phyloP scores from a whole-genome alignment of 2,888 invertebrate genomes.

The Parascotia fuliginaria region DNA sequence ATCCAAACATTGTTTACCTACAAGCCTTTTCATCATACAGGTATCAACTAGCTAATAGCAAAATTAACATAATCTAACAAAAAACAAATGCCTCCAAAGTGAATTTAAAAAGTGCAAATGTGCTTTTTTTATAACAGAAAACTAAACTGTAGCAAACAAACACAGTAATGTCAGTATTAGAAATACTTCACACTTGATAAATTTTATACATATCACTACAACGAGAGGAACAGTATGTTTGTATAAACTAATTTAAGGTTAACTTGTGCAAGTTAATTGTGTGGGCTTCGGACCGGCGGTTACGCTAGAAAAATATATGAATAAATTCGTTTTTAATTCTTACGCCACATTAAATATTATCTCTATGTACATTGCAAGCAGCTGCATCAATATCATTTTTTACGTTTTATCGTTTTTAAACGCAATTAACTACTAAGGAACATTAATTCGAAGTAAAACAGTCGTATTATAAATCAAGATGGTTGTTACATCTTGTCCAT shows the following conservation, averaged over 20 bases:
- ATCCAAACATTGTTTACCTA: slow-evolving; percentile 15
- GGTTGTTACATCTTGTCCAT: neutral
- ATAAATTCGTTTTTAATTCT: slow-evolving; percentile 47
- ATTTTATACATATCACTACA: slow-evolving; percentile 42
- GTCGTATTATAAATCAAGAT: slow-evolving; percentile 13
- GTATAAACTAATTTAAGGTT: slow-evolving; percentile 28
- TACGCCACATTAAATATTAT: slow-evolving; percentile 40
- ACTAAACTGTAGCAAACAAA: slow-evolving; percentile 25
- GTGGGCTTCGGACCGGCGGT: slow-evolving; percentile 23
- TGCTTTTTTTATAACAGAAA: slow-evolving; percentile 20
- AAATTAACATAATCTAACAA: slow-evolving; percentile 38
- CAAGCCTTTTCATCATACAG: slow-evolving; percentile 28
- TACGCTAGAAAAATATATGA: slow-evolving; percentile 29
- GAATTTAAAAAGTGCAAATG: slow-evolving; percentile 19
- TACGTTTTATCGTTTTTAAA: slow-evolving; percentile 20
- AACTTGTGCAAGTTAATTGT: slow-evolving; percentile 42
- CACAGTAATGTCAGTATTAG: slow-evolving; percentile 18
- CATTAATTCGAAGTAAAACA: slow-evolving; percentile 19
- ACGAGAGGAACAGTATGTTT: slow-evolving; percentile 38
- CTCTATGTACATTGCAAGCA: slow-evolving; percentile 43
- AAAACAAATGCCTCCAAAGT: slow-evolving; percentile 30
- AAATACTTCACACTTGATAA: slow-evolving; percentile 30
- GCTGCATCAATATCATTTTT: slow-evolving; percentile 41
- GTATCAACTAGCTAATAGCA: slow-evolving; percentile 27
- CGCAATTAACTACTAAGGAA: slow-evolving; percentile 23